Evolutionary conservation across 2,113 vertebrate species (phyloP).

Genomic region (Dipodomys stephensi): DNA sequence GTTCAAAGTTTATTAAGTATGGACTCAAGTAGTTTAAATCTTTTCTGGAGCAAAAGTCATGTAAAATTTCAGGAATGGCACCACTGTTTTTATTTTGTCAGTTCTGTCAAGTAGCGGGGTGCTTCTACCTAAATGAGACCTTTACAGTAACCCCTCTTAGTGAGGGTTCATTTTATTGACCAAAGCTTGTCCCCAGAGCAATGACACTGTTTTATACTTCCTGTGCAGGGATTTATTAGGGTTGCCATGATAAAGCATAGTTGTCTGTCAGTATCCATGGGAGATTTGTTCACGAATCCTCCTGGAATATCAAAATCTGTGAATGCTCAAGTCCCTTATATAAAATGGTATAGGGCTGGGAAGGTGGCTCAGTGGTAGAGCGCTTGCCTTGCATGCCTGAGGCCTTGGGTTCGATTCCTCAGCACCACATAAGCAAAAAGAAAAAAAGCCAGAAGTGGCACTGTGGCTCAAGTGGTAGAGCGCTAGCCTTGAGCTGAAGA

Average conservation of each 20-base stretch:
- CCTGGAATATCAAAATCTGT: neutral
- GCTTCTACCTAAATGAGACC: neutral
- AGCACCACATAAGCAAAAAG: no score
- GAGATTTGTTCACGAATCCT: neutral
- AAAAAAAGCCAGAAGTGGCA: no score
- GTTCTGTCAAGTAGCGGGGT: neutral
- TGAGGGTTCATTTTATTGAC: neutral
- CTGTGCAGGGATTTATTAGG: neutral
- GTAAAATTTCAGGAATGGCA: slow-evolving; percentile 1
- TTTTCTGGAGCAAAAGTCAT: slow-evolving; percentile 23
- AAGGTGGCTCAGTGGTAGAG: no score
- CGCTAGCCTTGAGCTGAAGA: no score
- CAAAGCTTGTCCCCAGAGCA: neutral
- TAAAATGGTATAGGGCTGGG: neutral
- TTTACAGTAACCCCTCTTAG: slow-evolving; percentile 6
- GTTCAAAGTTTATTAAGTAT: slow-evolving; percentile 34
- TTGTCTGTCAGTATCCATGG: neutral
- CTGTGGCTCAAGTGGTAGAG: no score
- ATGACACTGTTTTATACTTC: slow-evolving; percentile 11
- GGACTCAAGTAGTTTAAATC: neutral
- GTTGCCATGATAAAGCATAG: neutral
- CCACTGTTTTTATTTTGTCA: neutral
- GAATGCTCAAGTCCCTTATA: neutral
- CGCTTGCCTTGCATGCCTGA: no score
- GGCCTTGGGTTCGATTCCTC: no score